Percentiles rank a stretch among this genome's conserved stretches.
Conservation (phyloP, 2,113 vertebrate species). For the Mugil cephalus region DNA sequence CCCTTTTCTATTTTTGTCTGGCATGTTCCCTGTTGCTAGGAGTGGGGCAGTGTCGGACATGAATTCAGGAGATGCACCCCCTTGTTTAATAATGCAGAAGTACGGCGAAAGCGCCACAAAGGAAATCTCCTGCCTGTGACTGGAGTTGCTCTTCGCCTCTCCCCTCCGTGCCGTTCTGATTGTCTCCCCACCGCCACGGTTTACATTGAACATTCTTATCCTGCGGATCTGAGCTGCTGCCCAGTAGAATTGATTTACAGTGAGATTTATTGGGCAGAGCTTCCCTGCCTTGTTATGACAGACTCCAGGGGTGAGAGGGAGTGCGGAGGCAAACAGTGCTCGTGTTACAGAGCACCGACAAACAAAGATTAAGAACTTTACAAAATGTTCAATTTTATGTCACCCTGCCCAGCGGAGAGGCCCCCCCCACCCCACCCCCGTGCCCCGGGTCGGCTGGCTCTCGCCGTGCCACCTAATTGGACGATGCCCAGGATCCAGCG, state of each 20-base stretch:
- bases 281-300: conserved; percentile 77
- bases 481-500: conserved; percentile 17
- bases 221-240: conserved; percentile 53
- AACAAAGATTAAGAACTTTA: conserved; percentile 64
- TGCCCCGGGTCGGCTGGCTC: conserved; percentile 2
- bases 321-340: conserved; percentile 49
- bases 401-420: conserved; percentile 11
- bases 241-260: conserved; percentile 70
- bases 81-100: conserved; percentile 81
- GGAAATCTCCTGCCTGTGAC: conserved; percentile 62
- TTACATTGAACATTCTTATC: conserved; percentile 69
- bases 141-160: conserved; percentile 40
- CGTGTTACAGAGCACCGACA: conserved; percentile 61
- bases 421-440: background rate
- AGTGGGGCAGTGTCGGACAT: conserved; percentile 63
- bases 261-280: conserved; percentile 63
- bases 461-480: conserved; percentile 17
- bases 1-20: conserved; percentile 78
- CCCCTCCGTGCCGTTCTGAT: conserved; percentile 35
- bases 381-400: conserved; percentile 42
- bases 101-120: conserved; percentile 68
- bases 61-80: conserved; percentile 75
- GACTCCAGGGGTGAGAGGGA: conserved; percentile 55
- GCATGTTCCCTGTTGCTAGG: conserved; percentile 78
- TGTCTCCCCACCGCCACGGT: conserved; percentile 50